phyloP scores from a whole-genome alignment of 2,113 vertebrate species.

The Strix uralensis region DNA sequence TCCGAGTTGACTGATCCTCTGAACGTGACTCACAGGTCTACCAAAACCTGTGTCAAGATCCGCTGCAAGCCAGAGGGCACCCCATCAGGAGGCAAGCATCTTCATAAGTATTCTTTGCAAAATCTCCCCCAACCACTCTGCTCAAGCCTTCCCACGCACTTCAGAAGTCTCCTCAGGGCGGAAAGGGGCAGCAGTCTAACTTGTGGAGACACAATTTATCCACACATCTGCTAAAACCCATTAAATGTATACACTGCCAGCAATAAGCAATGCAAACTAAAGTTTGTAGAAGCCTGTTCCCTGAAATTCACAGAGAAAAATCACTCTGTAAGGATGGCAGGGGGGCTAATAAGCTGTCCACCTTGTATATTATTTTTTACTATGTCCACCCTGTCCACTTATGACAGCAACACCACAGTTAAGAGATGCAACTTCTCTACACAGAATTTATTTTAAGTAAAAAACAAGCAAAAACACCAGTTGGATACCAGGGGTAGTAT shows the following conservation, averaged over 20 bases:
- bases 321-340: not conserved
- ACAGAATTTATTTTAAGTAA: not conserved
- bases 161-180: not conserved
- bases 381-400: not conserved
- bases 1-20: not conserved
- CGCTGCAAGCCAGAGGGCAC: not conserved
- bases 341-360: not conserved
- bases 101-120: fast-evolving
- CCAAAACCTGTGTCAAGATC: not conserved
- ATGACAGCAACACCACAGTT: not conserved
- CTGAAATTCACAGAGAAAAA: not conserved
- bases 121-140: fast-evolving
- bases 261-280: not conserved
- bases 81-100: fast-evolving
- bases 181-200: not conserved
- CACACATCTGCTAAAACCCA: not conserved
- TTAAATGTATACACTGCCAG: not conserved
- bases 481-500: not conserved
- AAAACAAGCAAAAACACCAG: not conserved
- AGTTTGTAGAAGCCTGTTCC: fast-evolving
- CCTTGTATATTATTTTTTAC: not conserved
- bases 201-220: not conserved
- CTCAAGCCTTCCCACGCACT: not conserved
- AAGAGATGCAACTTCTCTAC: not conserved
- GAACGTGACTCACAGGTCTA: not conserved